Evolutionary conservation across 1,140 invertebrate species (phyloP).

Genomic region (Drosophila arizonae): DNA sequence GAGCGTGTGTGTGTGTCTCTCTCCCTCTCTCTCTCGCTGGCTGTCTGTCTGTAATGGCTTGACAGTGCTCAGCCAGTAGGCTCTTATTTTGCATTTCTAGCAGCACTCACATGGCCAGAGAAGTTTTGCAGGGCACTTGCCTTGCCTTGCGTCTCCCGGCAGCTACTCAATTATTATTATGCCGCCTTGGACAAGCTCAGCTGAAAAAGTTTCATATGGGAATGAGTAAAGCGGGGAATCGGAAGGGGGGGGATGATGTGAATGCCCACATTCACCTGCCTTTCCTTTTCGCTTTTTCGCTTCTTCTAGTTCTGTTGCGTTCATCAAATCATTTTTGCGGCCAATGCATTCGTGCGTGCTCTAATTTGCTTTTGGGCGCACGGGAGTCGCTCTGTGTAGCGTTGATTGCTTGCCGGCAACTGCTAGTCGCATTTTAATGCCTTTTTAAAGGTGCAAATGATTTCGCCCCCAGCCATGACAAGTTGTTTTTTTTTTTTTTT

Average conservation of each 20-base stretch:
- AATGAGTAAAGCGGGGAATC: slow-evolving; percentile 1
- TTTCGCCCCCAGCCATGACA: slow-evolving; percentile 8
- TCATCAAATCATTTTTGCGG: slow-evolving; percentile 72
- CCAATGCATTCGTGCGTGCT: slow-evolving; percentile 69
- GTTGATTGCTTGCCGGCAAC: slow-evolving; percentile 58
- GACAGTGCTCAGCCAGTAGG: slow-evolving; percentile 16
- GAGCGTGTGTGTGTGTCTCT: neutral
- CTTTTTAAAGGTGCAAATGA: slow-evolving; percentile 72
- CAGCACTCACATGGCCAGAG: slow-evolving; percentile 21
- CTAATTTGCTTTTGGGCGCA: slow-evolving; percentile 66
- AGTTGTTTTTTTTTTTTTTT: neutral
- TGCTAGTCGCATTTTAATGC: slow-evolving; percentile 54
- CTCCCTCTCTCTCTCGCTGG: neutral
- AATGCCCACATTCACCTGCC: slow-evolving; percentile 10
- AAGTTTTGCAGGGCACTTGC: slow-evolving; percentile 28
- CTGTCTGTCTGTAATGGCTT: slow-evolving; percentile 55
- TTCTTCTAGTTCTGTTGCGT: neutral
- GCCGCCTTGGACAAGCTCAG: slow-evolving; percentile 40
- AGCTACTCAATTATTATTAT: slow-evolving; percentile 76
- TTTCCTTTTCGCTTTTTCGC: too few species aligned
- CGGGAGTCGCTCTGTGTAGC: slow-evolving; percentile 11
- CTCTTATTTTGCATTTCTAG: slow-evolving; percentile 65
- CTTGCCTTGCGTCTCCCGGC: slow-evolving; percentile 3
- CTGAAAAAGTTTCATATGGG: slow-evolving; percentile 43
- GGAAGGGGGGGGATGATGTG: slow-evolving; percentile 16